These are phyloP conservation scores for Scaptomyza parva DNA, from an alignment of 2,888 invertebrate genomes.

Conservation along the genomic window DNA sequence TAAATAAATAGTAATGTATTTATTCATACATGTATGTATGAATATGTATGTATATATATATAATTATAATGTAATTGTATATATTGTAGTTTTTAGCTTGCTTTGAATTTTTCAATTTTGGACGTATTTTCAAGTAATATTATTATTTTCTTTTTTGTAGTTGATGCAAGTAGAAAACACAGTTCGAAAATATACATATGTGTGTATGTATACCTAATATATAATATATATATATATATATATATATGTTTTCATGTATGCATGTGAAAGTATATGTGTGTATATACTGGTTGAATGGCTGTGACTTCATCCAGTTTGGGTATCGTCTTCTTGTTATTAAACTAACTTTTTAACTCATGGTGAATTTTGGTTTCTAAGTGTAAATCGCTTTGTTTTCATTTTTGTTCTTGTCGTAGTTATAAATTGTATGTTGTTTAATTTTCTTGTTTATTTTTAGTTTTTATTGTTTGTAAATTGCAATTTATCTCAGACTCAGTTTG, in stretches of 20 bases:
- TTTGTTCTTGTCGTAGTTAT: slow-evolving; percentile 47
- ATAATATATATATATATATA: slow-evolving; percentile 51
- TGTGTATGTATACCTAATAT: slow-evolving; percentile 65
- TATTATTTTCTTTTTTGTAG: slow-evolving; percentile 47
- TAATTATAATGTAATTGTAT: slow-evolving; percentile 58
- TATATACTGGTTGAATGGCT: slow-evolving; percentile 64
- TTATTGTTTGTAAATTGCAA: slow-evolving; percentile 75
- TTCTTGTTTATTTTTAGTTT: slow-evolving; percentile 10
- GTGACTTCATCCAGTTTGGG: slow-evolving; percentile 55
- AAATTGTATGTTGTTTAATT: slow-evolving; percentile 15
- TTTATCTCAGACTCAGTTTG: slow-evolving; percentile 80
- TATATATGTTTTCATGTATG: slow-evolving; percentile 47
- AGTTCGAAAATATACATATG: slow-evolving; percentile 77
- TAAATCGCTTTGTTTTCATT: slow-evolving; percentile 71
- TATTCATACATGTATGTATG: slow-evolving; percentile 50
- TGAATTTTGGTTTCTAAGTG: slow-evolving; percentile 58
- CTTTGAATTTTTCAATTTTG: slow-evolving; percentile 69
- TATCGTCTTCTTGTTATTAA: slow-evolving; percentile 20
- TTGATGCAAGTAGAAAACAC: slow-evolving; percentile 77
- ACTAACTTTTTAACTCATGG: slow-evolving; percentile 28
- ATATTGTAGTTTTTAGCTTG: slow-evolving; percentile 55
- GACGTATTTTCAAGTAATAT: slow-evolving; percentile 78
- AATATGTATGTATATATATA: slow-evolving; percentile 55
- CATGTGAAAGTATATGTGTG: slow-evolving; percentile 52
- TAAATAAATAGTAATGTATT: slow-evolving; percentile 64